Evolutionary conservation across 2,113 vertebrate genomes (phyloP).

Genomic region (Gracilinanus agilis): DNA sequence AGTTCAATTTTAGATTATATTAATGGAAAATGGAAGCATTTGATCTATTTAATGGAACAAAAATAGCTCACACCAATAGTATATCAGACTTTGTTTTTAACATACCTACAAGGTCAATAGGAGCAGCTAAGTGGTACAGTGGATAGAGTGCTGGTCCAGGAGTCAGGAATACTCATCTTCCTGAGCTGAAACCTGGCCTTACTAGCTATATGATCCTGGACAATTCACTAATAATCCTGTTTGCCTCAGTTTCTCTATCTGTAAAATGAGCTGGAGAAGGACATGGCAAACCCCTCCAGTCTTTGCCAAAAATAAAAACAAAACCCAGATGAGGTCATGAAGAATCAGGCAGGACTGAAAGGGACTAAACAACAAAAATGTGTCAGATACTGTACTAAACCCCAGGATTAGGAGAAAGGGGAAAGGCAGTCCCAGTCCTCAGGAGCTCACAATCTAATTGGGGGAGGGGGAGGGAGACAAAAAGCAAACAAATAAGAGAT

Average conservation of each 20-base stretch:
- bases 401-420: no score
- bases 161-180: neutral
- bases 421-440: no score
- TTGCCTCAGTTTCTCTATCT: neutral
- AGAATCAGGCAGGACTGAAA: no score
- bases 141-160: neutral
- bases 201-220: neutral
- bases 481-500: neutral
- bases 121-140: neutral
- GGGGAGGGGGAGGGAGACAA: neutral
- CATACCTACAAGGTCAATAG: neutral
- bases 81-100: neutral
- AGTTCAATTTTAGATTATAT: neutral
- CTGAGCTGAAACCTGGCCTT: neutral
- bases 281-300: no score
- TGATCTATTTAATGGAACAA: conserved; percentile 46
- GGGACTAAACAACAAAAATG: no score
- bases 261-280: neutral
- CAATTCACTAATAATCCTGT: neutral
- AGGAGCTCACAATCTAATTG: no score
- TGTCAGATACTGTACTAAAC: no score
- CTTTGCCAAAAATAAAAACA: no score
- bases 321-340: no score
- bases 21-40: conserved; percentile 31
- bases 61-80: neutral